Evolutionary conservation across 2,113 vertebrate species (phyloP), one percentile per base, ranked within the genome.

Genomic region (Cynocephalus volans): DNA sequence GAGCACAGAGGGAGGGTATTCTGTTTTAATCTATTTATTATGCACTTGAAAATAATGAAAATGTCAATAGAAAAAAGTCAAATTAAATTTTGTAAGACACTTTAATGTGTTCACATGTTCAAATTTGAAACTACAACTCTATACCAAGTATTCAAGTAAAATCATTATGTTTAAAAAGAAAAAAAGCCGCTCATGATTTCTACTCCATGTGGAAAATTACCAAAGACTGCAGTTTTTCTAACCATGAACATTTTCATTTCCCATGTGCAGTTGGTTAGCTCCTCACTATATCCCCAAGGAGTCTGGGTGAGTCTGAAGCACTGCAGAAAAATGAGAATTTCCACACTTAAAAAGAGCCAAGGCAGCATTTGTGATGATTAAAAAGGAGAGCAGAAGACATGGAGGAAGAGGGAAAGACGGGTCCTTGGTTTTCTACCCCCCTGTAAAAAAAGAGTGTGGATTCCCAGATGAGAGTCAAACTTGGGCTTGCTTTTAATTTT

Each of bases 291-390:
- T 98, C 97, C 97, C 97, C 72, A 95, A 97, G 96, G 96, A 98
- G 93, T 97, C 93, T 94, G 76, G 92, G 85, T 73, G 96, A 98
- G 98, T 94, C 97, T 98, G 97, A 98, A 98, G 91, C 89, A 85
- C 95, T 97, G 93, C 45, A 97, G 98, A 98, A 98, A 98, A 98
- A 98, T 88, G 97, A 98, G 98, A 98, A 97, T 98, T 98, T 98
- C 93, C 97, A 97, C 96, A 97, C 97, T 97, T 96, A 90, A 90
- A 95, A 97, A 97, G 93, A 97, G 97, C 93, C 93, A 97, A 85
- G 90, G 97, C 97, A 98, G 97, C 87, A 60, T 98, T 98, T 97
- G 90, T 96, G 98, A 98, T 73, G 87, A 96, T 88, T 90, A 84
- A 96, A 96, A 95, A 79, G 36, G 72, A 87, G 76, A 94, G 13